phyloP scores from a whole-genome alignment of 64 coral and sea anemone genomes.

The Pachyseris speciosa region DNA sequence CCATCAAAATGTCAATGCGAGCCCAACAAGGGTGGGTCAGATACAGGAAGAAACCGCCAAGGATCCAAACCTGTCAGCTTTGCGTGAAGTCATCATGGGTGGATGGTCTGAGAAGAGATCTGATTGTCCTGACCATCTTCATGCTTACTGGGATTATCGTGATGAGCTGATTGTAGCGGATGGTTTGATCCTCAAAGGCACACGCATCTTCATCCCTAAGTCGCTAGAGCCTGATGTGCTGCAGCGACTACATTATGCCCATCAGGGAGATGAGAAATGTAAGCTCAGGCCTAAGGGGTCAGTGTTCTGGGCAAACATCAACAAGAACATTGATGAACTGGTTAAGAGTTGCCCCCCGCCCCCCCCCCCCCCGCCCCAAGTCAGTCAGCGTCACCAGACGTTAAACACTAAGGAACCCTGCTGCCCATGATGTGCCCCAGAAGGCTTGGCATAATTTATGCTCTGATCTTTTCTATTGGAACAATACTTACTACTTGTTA shows the following conservation, averaged over 20 bases:
- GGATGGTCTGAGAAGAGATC: slow-evolving; percentile 56
- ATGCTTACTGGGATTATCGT: slow-evolving; percentile 56
- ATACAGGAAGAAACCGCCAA: slow-evolving; percentile 39
- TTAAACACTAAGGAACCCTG: slow-evolving; percentile 60
- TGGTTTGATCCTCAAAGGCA: slow-evolving; percentile 51
- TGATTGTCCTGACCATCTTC: slow-evolving; percentile 24
- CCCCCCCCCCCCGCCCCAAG: too few species aligned
- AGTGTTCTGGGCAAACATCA: slow-evolving; percentile 70
- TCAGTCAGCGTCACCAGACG: slow-evolving; percentile 44
- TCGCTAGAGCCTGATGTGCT: slow-evolving; percentile 25
- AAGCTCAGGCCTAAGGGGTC: slow-evolving; percentile 68
- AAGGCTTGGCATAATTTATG: slow-evolving; percentile 56
- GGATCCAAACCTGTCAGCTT: background rate
- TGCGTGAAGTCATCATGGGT: slow-evolving; percentile 30
- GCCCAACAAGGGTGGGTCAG: slow-evolving; percentile 21
- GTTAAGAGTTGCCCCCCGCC: slow-evolving; percentile 54
- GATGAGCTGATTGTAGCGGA: slow-evolving; percentile 47
- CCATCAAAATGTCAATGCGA: slow-evolving; percentile 34
- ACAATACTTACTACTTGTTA: background rate
- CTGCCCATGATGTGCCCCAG: slow-evolving; percentile 46
- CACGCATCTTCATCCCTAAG: slow-evolving; percentile 35
- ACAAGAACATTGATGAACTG: slow-evolving; percentile 56
- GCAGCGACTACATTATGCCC: slow-evolving; percentile 49
- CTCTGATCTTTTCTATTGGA: slow-evolving; percentile 37
- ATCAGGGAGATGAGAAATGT: slow-evolving; percentile 58